phyloP scores from a whole-genome alignment of 1,140 invertebrate genomes.

The Rhagoletis zephyria region DNA sequence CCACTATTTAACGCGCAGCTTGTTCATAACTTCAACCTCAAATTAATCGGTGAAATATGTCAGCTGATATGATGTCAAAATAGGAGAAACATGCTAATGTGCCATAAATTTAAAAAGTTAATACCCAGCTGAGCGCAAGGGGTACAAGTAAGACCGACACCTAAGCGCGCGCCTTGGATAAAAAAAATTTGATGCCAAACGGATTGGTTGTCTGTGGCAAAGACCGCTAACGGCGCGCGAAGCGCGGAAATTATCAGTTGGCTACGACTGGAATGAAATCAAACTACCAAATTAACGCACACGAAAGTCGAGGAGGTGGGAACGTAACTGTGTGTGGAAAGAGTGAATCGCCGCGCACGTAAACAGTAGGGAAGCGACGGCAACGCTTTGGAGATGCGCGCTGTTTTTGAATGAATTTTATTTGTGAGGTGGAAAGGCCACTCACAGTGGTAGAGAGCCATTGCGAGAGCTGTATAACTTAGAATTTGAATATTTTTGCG shows the following conservation, averaged over 20 bases:
- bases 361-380: background rate
- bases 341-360: background rate
- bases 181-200: background rate
- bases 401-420: too few relatives aligned
- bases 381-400: too few relatives aligned
- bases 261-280: background rate
- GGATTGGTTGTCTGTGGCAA: background rate
- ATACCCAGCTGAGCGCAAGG: background rate
- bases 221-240: background rate
- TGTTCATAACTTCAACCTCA: slow-evolving; percentile 31
- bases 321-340: background rate
- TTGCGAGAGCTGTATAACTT: background rate
- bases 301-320: background rate
- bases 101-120: slow-evolving; percentile 21
- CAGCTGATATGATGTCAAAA: slow-evolving; percentile 46
- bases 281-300: background rate
- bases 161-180: background rate
- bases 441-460: background rate
- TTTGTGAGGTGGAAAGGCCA: background rate
- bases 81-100: slow-evolving; percentile 45
- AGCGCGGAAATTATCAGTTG: background rate
- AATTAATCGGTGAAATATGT: slow-evolving; percentile 53
- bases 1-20: slow-evolving; percentile 11
- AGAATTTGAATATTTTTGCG: background rate
- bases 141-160: background rate